These are phyloP conservation scores for Apolygus lucorum DNA, from an alignment of 1,140 invertebrate species.

Conservation along the genomic window DNA sequence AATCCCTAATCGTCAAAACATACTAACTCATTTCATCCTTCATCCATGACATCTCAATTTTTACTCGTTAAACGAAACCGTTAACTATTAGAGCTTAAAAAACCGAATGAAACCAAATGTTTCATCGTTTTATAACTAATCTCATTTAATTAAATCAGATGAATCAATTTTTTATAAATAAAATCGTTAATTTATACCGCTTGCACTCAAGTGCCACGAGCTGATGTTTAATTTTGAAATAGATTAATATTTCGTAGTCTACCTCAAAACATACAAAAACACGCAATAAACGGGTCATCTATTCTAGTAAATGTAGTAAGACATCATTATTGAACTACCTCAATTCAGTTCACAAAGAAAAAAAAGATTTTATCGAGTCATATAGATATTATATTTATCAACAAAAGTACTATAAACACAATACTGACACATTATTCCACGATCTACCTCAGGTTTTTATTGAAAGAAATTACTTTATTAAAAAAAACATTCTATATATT, in stretches of 20 bases:
- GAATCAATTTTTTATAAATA: too few species aligned
- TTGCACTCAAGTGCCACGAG: too few species aligned
- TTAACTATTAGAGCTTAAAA: too few species aligned
- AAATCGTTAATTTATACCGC: too few species aligned
- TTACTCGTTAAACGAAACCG: too few species aligned
- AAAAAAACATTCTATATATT: constrained; percentile 6
- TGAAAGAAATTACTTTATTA: constrained; percentile 13
- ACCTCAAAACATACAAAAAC: constrained; percentile 13
- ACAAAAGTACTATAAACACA: constrained; percentile 4
- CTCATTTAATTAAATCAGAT: too few species aligned
- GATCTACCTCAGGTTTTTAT: constrained; percentile 28
- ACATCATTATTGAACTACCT: constrained; percentile 22
- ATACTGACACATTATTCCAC: constrained; percentile 20
- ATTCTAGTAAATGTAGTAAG: constrained; percentile 2
- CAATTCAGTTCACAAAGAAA: constrained; percentile 17
- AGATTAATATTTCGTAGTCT: neutral
- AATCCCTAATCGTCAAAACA: too few species aligned
- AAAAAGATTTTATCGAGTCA: constrained; percentile 2
- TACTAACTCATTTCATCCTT: too few species aligned
- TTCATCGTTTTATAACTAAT: too few species aligned
- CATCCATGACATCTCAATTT: too few species aligned
- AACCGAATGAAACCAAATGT: too few species aligned
- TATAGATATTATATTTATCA: neutral
- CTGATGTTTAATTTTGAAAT: too few species aligned
- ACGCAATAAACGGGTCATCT: constrained; percentile 25